These are phyloP conservation scores for Caenorhabditis briggsae DNA, from an alignment of 1,140 invertebrate genomes.

Conservation along the genomic window DNA sequence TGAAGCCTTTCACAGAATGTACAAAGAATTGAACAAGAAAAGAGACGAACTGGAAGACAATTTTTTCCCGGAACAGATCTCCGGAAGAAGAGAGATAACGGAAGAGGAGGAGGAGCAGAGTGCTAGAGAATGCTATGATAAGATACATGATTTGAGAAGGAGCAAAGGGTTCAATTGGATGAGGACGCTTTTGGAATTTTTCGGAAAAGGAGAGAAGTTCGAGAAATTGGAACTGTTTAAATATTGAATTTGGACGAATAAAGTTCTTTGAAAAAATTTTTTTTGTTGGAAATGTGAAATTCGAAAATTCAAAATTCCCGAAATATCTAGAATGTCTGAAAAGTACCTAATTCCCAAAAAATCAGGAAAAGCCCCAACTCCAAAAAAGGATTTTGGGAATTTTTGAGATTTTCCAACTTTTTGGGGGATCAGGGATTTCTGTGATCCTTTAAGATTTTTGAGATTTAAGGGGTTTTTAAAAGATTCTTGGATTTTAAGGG, in stretches of 20 bases:
- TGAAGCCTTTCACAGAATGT: constrained; percentile 14
- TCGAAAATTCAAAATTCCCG: no score
- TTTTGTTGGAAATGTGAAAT: no score
- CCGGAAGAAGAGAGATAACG: not conserved
- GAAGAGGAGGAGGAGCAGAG: not conserved
- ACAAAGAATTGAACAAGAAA: not conserved
- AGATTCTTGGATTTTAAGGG: no score
- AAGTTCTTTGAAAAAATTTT: not conserved
- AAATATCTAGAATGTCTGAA: no score
- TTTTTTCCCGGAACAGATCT: constrained; percentile 22
- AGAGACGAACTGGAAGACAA: constrained; percentile 42
- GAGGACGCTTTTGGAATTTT: not conserved
- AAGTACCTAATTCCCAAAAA: no score
- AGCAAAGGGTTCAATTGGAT: constrained; percentile 5
- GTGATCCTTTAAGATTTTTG: no score
- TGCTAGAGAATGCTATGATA: constrained; percentile 29
- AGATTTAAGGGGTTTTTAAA: no score
- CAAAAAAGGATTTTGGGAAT: no score
- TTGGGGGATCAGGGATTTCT: no score
- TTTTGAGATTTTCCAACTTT: no score
- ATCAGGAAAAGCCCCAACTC: no score
- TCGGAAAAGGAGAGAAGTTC: not conserved
- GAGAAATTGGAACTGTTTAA: not conserved
- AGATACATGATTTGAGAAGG: not conserved
- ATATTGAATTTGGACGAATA: not conserved